A percentile compares a stretch with the other conserved stretches of the same genome.
Conservation (phyloP, 2,113 vertebrate genomes). For the Heterotilapia buettikoferi region DNA sequence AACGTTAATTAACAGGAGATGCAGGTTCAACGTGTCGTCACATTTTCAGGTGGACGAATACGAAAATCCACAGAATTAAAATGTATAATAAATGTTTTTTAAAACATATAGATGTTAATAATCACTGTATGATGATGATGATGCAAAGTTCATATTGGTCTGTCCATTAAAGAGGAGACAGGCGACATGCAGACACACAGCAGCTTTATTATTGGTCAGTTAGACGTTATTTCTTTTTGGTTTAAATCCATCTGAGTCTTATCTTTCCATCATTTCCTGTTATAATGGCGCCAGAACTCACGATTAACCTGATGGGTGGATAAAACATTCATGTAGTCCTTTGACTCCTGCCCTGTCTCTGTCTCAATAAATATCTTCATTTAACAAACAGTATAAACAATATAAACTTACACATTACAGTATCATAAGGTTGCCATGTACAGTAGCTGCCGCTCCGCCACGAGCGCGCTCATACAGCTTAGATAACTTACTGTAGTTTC, state of each 20-base stretch:
- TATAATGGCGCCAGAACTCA: not conserved
- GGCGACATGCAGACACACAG: not conserved
- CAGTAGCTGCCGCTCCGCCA: not conserved
- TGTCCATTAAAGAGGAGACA: not conserved
- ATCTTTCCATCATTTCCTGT: not conserved
- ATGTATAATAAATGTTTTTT: not conserved
- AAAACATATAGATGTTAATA: not conserved
- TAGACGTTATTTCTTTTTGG: not conserved
- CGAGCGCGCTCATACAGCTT: not conserved
- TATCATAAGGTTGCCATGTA: not conserved
- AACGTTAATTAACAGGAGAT: fast-evolving
- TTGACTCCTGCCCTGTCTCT: not conserved
- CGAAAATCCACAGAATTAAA: not conserved
- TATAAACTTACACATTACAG: not conserved
- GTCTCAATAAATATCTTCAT: not conserved
- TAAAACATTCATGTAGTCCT: not conserved
- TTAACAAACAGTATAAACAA: not conserved
- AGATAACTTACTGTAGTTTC: not conserved
- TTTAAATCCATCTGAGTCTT: not conserved
- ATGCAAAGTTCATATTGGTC: not conserved
- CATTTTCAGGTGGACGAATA: not conserved
- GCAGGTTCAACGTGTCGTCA: not conserved
- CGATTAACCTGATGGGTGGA: not conserved
- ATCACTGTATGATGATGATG: not conserved
- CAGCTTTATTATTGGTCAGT: not conserved